These are phyloP conservation scores for Coluber constrictor DNA, from an alignment of 2,797 vertebrate genomes.

Conservation along the genomic window DNA sequence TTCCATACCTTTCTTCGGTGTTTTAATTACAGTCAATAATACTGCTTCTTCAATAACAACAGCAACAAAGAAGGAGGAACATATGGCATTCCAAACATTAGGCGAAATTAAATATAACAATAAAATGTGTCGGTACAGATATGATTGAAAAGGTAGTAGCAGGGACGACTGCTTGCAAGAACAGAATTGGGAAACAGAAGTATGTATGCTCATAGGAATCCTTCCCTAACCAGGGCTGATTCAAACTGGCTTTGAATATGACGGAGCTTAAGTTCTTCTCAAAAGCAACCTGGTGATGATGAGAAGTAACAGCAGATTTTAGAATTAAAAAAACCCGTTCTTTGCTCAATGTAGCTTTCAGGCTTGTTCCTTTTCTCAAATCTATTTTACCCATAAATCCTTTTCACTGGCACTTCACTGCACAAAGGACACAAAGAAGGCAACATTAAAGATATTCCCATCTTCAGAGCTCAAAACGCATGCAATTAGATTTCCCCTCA, in stretches of 20 bases:
- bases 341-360: neutral
- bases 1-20: neutral
- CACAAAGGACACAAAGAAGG: neutral
- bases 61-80: neutral
- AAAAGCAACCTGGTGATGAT: neutral
- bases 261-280: neutral
- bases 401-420: neutral
- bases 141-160: neutral
- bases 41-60: neutral
- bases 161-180: neutral
- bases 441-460: neutral
- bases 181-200: neutral
- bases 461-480: neutral
- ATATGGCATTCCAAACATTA: neutral
- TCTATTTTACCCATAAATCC: neutral
- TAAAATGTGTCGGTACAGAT: neutral
- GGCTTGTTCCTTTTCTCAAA: neutral
- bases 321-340: neutral
- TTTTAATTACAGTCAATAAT: constrained; percentile 6
- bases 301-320: neutral
- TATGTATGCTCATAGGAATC: neutral
- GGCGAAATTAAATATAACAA: neutral
- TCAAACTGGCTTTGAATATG: neutral
- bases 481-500: neutral
- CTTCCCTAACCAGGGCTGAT: neutral